Conservation (phyloP, 2,113 vertebrate genomes). For the Vanacampus margaritifer region DNA sequence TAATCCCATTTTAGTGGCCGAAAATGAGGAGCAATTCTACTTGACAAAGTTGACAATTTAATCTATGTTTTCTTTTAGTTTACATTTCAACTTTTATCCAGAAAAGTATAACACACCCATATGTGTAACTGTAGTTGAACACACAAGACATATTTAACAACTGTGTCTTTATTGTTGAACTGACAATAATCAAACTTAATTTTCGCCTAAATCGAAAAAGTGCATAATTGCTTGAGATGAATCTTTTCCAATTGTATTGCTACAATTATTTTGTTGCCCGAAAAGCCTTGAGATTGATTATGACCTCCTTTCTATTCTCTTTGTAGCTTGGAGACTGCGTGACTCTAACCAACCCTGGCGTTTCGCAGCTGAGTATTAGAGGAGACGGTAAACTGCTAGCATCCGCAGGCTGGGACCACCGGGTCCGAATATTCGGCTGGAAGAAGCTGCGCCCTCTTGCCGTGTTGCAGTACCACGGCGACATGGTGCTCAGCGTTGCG, state of each 20-base stretch:
- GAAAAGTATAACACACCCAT: too few relatives aligned
- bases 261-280: background rate
- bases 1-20: too few relatives aligned
- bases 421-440: conserved; percentile 87
- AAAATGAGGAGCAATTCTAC: too few relatives aligned
- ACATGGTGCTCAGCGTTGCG: conserved; percentile 78
- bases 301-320: background rate
- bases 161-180: too few relatives aligned
- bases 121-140: too few relatives aligned
- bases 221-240: too few relatives aligned
- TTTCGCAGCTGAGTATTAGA: conserved; percentile 81
- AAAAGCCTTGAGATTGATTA: background rate
- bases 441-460: conserved; percentile 86
- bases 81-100: too few relatives aligned
- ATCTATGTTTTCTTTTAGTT: too few relatives aligned
- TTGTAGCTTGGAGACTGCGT: conserved; percentile 75
- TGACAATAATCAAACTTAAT: too few relatives aligned
- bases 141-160: too few relatives aligned
- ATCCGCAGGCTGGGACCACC: conserved; percentile 90
- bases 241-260: background rate
- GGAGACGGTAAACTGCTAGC: conserved; percentile 83
- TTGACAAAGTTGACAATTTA: too few relatives aligned
- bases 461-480: conserved; percentile 85
- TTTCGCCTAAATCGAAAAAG: too few relatives aligned
- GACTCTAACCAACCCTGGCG: conserved; percentile 82